A percentile compares a stretch with the other conserved stretches of the same genome.
Conservation (phyloP, 2,888 invertebrate genomes). For the Sthenelais limicola region DNA sequence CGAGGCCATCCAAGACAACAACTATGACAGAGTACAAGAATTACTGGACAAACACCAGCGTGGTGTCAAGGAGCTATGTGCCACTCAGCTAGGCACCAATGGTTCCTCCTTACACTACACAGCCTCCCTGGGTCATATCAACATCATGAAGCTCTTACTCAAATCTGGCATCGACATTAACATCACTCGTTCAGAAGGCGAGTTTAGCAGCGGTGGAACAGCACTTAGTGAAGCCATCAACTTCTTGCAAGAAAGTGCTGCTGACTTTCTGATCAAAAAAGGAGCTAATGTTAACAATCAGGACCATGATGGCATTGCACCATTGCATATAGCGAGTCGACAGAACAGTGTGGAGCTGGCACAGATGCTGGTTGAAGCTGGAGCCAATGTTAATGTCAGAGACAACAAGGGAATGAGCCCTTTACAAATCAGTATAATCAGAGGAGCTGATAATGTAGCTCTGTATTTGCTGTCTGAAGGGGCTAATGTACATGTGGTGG, state of each 20-base stretch:
- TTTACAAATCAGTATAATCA: slow-evolving; percentile 42
- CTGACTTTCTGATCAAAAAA: slow-evolving; percentile 68
- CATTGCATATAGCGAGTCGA: slow-evolving; percentile 48
- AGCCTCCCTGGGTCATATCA: slow-evolving; percentile 9
- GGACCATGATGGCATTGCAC: slow-evolving; percentile 47
- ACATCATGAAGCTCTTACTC: slow-evolving; percentile 9
- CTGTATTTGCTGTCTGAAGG: slow-evolving; percentile 44
- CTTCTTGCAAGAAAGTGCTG: slow-evolving; percentile 79
- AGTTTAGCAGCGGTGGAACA: slow-evolving; percentile 8
- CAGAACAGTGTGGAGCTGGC: slow-evolving; percentile 35
- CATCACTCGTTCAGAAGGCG: not conserved
- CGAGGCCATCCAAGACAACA: not conserved
- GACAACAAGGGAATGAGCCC: slow-evolving; percentile 48
- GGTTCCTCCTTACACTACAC: slow-evolving; percentile 32
- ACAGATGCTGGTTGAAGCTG: slow-evolving; percentile 44
- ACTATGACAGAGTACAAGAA: not conserved
- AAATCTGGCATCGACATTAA: slow-evolving; percentile 29
- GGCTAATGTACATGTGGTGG: slow-evolving; percentile 43
- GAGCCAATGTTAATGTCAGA: slow-evolving; percentile 42
- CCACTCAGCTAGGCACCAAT: not conserved
- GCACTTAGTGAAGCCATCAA: slow-evolving; percentile 90
- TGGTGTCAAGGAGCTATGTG: slow-evolving; percentile 4
- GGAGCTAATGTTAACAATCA: slow-evolving; percentile 36
- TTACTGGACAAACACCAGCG: slow-evolving; percentile 2
- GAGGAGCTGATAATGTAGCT: not conserved